These are phyloP conservation scores for Caenorhabditis remanei DNA, from an alignment of 1,140 invertebrate species.

Conservation along the genomic window DNA sequence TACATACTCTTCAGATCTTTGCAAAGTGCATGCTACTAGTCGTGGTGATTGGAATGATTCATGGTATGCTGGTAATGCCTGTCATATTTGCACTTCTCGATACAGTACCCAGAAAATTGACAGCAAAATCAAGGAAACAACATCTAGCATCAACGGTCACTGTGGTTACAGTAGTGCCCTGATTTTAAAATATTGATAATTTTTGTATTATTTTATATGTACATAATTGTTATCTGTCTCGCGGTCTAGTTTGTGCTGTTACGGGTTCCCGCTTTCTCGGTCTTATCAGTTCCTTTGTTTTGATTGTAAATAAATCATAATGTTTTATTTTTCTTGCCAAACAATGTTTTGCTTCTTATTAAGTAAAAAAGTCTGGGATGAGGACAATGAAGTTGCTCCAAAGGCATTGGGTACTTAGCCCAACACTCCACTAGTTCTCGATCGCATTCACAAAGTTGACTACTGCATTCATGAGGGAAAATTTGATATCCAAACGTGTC, in stretches of 20 bases:
- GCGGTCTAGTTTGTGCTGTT: constrained; percentile 17
- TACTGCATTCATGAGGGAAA: neutral
- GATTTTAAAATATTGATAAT: neutral
- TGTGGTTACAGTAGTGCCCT: neutral
- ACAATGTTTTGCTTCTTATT: neutral
- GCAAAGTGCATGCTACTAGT: constrained; percentile 97
- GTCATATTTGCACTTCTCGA: constrained; percentile 83
- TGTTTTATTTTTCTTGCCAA: neutral
- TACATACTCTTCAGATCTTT: constrained; percentile 83
- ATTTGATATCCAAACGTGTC: neutral
- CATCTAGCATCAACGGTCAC: constrained; percentile 5
- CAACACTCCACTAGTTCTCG: neutral
- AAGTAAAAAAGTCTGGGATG: neutral
- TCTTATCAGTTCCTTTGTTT: neutral
- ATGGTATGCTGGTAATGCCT: constrained; percentile 90
- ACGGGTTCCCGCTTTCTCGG: neutral
- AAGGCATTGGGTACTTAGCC: neutral
- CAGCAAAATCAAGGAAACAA: neutral
- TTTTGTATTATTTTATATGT: neutral
- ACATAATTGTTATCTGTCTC: constrained; percentile 13
- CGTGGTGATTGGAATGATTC: constrained; percentile 91
- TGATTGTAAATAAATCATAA: neutral
- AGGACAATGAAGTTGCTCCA: neutral
- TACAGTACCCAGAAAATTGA: constrained; percentile 6
- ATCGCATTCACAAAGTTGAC: constrained; percentile 8